A percentile compares a stretch with the other conserved stretches of the same genome.
phyloP scores from a whole-genome alignment of 64 coral and sea anemone species.

The Pocillopora verrucosa region DNA sequence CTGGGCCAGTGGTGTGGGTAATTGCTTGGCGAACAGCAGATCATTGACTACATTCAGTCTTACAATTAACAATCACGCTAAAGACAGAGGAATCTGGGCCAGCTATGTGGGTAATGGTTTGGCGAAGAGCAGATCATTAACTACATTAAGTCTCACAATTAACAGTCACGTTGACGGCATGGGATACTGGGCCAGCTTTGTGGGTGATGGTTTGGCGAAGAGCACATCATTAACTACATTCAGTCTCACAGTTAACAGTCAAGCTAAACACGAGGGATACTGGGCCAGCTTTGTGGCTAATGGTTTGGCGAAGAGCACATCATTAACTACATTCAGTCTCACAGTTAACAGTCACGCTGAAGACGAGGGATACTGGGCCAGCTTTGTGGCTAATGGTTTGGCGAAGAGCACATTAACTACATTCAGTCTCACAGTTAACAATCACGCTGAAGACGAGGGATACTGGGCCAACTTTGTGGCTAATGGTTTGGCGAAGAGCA shows the following conservation, averaged over 20 bases:
- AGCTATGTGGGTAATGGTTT: neutral
- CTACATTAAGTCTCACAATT: neutral
- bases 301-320: neutral
- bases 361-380: neutral
- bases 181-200: neutral
- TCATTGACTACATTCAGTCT: neutral
- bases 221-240: neutral
- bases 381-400: neutral
- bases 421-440: neutral
- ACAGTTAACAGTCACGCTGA: neutral
- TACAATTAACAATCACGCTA: neutral
- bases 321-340: conserved; percentile 1
- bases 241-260: neutral
- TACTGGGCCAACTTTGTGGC: neutral
- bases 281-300: neutral
- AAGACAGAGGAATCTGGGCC: neutral
- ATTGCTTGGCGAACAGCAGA: neutral
- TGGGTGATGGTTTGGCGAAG: neutral
- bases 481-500: neutral
- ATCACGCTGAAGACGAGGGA: neutral
- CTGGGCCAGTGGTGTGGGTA: neutral
- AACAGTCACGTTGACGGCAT: neutral
- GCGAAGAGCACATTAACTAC: neutral
- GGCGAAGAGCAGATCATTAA: neutral
- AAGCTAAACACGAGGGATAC: neutral